Evolutionary conservation across 2,888 invertebrate genomes (phyloP).

Genomic region (Lasius platythorax): DNA sequence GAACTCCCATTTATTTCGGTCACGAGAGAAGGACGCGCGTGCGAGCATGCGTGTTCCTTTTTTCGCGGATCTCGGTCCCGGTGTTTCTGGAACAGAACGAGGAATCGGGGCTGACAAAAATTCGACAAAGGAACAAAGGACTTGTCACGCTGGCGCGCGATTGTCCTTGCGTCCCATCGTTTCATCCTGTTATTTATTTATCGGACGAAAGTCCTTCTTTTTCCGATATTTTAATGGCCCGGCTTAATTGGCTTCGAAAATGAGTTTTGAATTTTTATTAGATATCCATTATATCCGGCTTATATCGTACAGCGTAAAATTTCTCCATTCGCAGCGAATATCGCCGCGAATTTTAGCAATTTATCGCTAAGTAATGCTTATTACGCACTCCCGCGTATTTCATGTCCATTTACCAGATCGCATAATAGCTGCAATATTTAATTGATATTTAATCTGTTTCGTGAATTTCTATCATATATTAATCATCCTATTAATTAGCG

Average conservation of each 20-base stretch:
- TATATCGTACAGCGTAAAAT: neutral
- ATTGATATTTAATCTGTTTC: slow-evolving; percentile 49
- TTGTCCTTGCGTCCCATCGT: neutral
- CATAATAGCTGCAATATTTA: slow-evolving; percentile 39
- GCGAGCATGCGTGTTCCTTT: slow-evolving; percentile 9
- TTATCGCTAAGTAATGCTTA: slow-evolving; percentile 40
- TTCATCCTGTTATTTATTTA: slow-evolving; percentile 12
- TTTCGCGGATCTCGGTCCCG: slow-evolving; percentile 16
- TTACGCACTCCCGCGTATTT: slow-evolving; percentile 6
- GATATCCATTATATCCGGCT: neutral
- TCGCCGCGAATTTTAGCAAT: slow-evolving; percentile 7
- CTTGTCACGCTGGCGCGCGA: slow-evolving; percentile 6
- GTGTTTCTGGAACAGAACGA: slow-evolving; percentile 18
- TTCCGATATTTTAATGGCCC: neutral
- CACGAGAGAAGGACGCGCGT: slow-evolving; percentile 22
- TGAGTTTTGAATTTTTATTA: slow-evolving; percentile 27
- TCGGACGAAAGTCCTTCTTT: neutral
- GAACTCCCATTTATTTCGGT: slow-evolving; percentile 64
- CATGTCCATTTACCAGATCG: slow-evolving; percentile 44
- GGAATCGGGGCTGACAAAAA: slow-evolving; percentile 32
- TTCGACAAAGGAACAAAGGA: slow-evolving; percentile 38
- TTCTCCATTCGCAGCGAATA: neutral
- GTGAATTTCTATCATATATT: slow-evolving; percentile 41
- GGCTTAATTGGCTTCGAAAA: slow-evolving; percentile 2
- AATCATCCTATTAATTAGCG: slow-evolving; percentile 49